Percentiles rank a stretch among this genome's conserved stretches.
Evolutionary conservation across 1,140 invertebrate species (phyloP).

Genomic region (Leguminivora glycinivorella): DNA sequence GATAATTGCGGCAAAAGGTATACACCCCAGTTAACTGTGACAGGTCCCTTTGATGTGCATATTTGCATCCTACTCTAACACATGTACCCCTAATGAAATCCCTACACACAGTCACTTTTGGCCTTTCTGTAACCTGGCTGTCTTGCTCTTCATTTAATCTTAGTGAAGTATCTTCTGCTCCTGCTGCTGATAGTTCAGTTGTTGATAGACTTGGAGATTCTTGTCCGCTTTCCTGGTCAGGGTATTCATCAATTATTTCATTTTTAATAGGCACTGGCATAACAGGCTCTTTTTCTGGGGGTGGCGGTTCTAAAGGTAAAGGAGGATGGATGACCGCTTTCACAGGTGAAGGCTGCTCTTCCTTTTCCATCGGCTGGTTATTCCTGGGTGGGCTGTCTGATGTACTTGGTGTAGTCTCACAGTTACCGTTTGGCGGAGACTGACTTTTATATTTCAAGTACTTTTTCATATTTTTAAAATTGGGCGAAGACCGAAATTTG

Average conservation of each 20-base stretch:
- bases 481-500: constrained; percentile 53
- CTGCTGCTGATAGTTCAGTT: not conserved
- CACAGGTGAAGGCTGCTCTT: constrained; percentile 26
- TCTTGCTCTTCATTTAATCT: constrained; percentile 26
- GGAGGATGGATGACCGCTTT: constrained; percentile 15
- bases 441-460: constrained; percentile 52
- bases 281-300: not conserved
- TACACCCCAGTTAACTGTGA: constrained; percentile 51
- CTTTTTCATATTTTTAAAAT: constrained; percentile 67
- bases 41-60: constrained; percentile 48
- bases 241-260: constrained; percentile 36
- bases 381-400: constrained; percentile 26
- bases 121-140: not conserved
- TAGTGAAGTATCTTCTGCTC: not conserved
- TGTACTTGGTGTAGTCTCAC: constrained; percentile 36
- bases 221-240: constrained; percentile 28
- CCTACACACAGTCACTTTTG: constrained; percentile 44
- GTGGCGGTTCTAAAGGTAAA: constrained; percentile 22
- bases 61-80: constrained; percentile 49
- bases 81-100: constrained; percentile 60
- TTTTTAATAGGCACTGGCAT: constrained; percentile 15
- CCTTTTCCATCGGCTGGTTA: constrained; percentile 31
- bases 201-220: not conserved
- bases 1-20: constrained; percentile 59
- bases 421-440: constrained; percentile 26